Evolutionary conservation across 2,888 invertebrate genomes (phyloP).

Genomic region (Drosophila multiciliata): DNA sequence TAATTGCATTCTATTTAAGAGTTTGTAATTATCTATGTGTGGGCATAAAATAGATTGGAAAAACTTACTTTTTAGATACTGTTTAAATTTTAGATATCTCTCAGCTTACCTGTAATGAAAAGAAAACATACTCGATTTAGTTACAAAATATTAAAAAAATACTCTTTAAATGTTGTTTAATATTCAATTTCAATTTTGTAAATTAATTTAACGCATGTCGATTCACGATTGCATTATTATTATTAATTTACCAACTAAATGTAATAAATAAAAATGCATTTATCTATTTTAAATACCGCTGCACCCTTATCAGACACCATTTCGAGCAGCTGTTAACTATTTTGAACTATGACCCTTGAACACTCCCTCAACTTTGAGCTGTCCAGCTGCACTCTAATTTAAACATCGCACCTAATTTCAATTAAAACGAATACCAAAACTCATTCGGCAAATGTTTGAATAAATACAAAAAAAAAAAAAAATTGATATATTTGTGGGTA

Average conservation of each 20-base stretch:
- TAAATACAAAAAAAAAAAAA: slow-evolving; percentile 52
- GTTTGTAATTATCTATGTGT: slow-evolving; percentile 10
- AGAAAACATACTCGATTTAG: neutral
- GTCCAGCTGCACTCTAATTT: slow-evolving; percentile 26
- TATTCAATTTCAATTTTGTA: neutral
- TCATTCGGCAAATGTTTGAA: slow-evolving; percentile 8
- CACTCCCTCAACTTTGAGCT: slow-evolving; percentile 22
- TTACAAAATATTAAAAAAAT: neutral
- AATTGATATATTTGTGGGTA: slow-evolving; percentile 30
- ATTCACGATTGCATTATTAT: neutral
- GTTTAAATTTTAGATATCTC: neutral
- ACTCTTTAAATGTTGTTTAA: neutral
- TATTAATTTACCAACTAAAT: neutral
- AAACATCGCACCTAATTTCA: slow-evolving; percentile 75
- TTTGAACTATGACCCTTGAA: neutral
- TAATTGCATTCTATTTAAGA: neutral
- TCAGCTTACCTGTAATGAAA: slow-evolving; percentile 35
- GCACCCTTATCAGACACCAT: slow-evolving; percentile 4
- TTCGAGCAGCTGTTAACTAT: slow-evolving; percentile 1
- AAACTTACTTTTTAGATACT: slow-evolving; percentile 1
- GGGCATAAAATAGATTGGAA: neutral
- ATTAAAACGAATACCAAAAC: slow-evolving; percentile 40
- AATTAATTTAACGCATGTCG: neutral
- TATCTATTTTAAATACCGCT: neutral
- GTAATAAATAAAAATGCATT: neutral